A percentile compares a stretch with the other conserved stretches of the same genome.
Evolutionary conservation across 2,888 invertebrate species (phyloP).

Genomic region (Amiota minor): DNA sequence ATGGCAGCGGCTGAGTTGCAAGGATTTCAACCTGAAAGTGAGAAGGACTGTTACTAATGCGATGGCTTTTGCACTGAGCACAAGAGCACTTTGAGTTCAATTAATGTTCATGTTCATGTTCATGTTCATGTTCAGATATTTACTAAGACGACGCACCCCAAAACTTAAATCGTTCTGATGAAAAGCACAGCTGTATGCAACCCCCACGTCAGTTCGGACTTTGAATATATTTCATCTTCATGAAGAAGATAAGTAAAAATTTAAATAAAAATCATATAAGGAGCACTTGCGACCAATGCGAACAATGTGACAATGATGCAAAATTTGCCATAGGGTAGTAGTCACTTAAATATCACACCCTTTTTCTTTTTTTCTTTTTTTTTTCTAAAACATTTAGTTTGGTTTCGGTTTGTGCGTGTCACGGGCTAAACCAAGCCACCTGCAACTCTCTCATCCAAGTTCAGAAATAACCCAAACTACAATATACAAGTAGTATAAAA

Average conservation of each 20-base stretch:
- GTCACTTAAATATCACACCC: too few relatives aligned
- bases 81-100: slow-evolving; percentile 72
- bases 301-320: slow-evolving; percentile 23
- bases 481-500: too few relatives aligned
- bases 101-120: slow-evolving; percentile 69
- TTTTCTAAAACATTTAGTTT: slow-evolving; percentile 55
- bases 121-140: slow-evolving; percentile 64
- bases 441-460: slow-evolving; percentile 28
- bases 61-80: slow-evolving; percentile 41
- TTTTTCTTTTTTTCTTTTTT: slow-evolving; percentile 18
- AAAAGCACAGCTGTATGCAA: neutral
- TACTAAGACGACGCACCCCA: slow-evolving; percentile 61
- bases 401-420: slow-evolving; percentile 51
- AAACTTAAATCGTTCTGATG: slow-evolving; percentile 34
- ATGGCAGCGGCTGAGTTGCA: neutral
- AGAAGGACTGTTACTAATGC: neutral
- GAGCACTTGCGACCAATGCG: slow-evolving; percentile 22
- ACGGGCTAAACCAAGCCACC: slow-evolving; percentile 8
- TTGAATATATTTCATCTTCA: neutral
- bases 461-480: too few relatives aligned
- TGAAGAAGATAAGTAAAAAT: slow-evolving; percentile 38
- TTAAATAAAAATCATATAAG: slow-evolving; percentile 49
- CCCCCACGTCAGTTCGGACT: neutral
- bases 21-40: slow-evolving; percentile 43
- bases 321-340: slow-evolving; percentile 38